Conservation (phyloP, 1,140 invertebrate genomes). For the Oncopodura yosiiana region DNA sequence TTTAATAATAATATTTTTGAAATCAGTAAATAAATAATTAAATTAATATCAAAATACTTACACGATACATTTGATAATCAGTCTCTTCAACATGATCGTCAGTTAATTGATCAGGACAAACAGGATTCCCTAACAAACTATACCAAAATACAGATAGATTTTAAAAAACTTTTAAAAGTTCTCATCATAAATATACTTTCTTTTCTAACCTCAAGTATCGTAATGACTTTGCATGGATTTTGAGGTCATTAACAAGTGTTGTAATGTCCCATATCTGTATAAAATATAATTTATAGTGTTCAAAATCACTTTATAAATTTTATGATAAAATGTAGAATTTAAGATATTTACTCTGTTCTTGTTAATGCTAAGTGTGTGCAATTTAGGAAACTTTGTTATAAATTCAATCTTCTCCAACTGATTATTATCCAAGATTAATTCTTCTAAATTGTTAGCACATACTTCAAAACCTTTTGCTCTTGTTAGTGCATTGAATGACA, state of each 20-base stretch:
- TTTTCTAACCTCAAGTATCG: slow-evolving; percentile 27
- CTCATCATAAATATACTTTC: no score
- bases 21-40: no score
- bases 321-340: not conserved
- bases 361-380: slow-evolving; percentile 31
- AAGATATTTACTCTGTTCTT: slow-evolving; percentile 28
- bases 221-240: slow-evolving; percentile 2
- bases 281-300: not conserved
- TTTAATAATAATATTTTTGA: no score
- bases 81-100: slow-evolving; percentile 13
- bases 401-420: slow-evolving; percentile 20
- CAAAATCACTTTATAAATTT: slow-evolving; percentile 5
- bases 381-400: slow-evolving; percentile 19
- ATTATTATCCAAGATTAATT: slow-evolving; percentile 33
- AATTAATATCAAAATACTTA: no score
- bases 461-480: slow-evolving; percentile 23
- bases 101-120: slow-evolving; percentile 27
- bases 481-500: slow-evolving; percentile 27
- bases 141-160: no score
- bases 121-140: slow-evolving; percentile 29
- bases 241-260: slow-evolving; percentile 14
- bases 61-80: slow-evolving; percentile 28
- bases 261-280: slow-evolving; percentile 20
- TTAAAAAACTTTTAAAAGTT: no score
- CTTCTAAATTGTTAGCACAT: slow-evolving; percentile 29